These are phyloP conservation scores for Alectoris magna DNA, from an alignment of 2,797 vertebrate species.

Conservation along the genomic window DNA sequence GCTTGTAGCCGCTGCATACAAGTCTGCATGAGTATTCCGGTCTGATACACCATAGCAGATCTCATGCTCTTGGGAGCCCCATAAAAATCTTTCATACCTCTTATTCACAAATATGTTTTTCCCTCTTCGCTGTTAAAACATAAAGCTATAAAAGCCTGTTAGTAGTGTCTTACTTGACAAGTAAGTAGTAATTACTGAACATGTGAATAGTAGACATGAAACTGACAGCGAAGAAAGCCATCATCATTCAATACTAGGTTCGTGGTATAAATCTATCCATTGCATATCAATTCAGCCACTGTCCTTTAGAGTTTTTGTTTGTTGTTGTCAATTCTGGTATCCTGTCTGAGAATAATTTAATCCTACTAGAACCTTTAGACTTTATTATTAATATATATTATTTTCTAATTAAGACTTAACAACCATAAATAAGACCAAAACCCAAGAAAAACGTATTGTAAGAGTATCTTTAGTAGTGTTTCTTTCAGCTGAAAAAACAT, in stretches of 20 bases:
- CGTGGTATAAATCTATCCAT: not conserved
- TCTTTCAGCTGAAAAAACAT: not conserved
- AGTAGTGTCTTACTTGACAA: not conserved
- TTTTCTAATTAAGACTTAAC: not conserved
- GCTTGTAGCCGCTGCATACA: not conserved
- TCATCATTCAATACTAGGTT: not conserved
- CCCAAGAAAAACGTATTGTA: not conserved
- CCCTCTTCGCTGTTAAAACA: not conserved
- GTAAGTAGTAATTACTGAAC: not conserved
- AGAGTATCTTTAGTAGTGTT: not conserved
- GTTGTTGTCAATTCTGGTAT: not conserved
- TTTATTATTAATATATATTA: not conserved
- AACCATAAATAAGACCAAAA: not conserved
- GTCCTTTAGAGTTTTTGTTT: not conserved
- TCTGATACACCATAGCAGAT: not conserved
- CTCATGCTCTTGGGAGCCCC: not conserved
- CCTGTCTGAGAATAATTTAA: not conserved
- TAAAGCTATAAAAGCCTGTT: not conserved
- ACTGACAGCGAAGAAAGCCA: not conserved
- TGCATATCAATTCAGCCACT: not conserved
- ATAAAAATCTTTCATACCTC: not conserved
- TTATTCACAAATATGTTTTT: not conserved
- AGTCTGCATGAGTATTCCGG: not conserved
- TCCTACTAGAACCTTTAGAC: not conserved
- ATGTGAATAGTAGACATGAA: not conserved